phyloP scores from a whole-genome alignment of 2,113 vertebrate genomes.

The Amblyornis subalaris region DNA sequence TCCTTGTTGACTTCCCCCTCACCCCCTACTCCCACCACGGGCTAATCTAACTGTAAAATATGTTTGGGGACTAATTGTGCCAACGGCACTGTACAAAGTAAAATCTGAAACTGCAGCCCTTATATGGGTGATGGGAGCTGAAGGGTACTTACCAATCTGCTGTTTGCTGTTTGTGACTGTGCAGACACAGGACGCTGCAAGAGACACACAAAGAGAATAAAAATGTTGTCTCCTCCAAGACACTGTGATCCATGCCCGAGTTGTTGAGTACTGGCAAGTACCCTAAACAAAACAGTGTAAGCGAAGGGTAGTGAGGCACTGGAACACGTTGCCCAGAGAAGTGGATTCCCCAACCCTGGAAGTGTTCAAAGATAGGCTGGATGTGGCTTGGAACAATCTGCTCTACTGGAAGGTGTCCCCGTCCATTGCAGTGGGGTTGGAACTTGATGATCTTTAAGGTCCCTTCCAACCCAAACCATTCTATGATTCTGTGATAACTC shows the following conservation, averaged over 20 bases:
- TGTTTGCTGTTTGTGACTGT: slow-evolving; percentile 54
- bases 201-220: slow-evolving; percentile 63
- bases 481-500: neutral
- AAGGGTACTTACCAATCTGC: slow-evolving; percentile 70
- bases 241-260: neutral
- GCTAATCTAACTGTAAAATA: neutral
- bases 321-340: neutral
- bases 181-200: slow-evolving; percentile 74
- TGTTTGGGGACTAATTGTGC: neutral
- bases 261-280: neutral
- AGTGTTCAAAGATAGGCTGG: neutral
- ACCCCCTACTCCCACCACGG: fast-evolving
- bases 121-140: neutral
- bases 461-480: neutral
- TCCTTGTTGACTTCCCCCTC: neutral
- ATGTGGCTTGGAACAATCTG: neutral
- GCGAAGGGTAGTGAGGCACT: neutral
- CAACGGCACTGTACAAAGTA: neutral
- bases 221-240: slow-evolving; percentile 17
- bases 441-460: neutral
- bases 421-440: neutral
- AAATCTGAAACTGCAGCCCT: neutral
- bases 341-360: neutral
- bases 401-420: neutral
- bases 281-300: neutral